A percentile compares a stretch with the other conserved stretches of the same genome.
Conservation (phyloP, 2,113 vertebrate species). For the Poecilia latipinna region DNA sequence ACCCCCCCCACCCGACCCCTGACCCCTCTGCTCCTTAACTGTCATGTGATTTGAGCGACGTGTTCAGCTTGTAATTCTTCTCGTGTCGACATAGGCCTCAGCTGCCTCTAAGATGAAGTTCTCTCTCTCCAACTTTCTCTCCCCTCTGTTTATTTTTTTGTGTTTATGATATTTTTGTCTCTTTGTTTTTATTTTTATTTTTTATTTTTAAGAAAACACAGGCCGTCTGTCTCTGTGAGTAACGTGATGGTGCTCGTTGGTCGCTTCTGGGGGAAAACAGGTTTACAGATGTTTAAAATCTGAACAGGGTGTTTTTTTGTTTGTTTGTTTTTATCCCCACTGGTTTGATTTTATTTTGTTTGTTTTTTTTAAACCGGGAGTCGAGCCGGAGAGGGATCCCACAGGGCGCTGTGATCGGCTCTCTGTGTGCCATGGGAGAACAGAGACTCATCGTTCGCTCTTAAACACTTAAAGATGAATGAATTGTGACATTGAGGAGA, state of each 20-base stretch:
- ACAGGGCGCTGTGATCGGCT: conserved; percentile 30
- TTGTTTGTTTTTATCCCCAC: conserved; percentile 11
- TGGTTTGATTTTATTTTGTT: conserved; percentile 29
- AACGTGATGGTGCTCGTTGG: conserved; percentile 62
- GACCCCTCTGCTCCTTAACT: conserved; percentile 70
- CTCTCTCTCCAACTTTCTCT: conserved; percentile 65
- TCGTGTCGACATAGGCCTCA: conserved; percentile 85
- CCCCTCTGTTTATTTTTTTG: conserved; percentile 51
- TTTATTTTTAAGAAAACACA: conserved; percentile 56
- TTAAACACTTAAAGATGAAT: conserved; percentile 59
- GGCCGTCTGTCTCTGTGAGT: conserved; percentile 70
- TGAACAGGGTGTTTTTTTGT: conserved; percentile 62
- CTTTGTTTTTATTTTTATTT: conserved; percentile 8
- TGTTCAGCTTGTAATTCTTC: conserved; percentile 83
- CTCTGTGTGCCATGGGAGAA: conserved; percentile 50
- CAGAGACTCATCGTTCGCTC: conserved; percentile 52
- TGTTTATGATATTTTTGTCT: conserved; percentile 25
- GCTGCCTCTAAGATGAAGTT: conserved; percentile 83
- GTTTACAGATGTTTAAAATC: conserved; percentile 64
- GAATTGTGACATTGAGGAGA: conserved; percentile 33
- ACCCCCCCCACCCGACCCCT: conserved; percentile 1
- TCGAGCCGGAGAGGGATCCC: conserved; percentile 18
- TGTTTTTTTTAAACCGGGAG: conserved; percentile 17
- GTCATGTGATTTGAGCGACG: conserved; percentile 85
- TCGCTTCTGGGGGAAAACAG: conserved; percentile 53